Evolutionary conservation across 1,140 invertebrate genomes (phyloP).

Genomic region (Drosophila neocordata): DNA sequence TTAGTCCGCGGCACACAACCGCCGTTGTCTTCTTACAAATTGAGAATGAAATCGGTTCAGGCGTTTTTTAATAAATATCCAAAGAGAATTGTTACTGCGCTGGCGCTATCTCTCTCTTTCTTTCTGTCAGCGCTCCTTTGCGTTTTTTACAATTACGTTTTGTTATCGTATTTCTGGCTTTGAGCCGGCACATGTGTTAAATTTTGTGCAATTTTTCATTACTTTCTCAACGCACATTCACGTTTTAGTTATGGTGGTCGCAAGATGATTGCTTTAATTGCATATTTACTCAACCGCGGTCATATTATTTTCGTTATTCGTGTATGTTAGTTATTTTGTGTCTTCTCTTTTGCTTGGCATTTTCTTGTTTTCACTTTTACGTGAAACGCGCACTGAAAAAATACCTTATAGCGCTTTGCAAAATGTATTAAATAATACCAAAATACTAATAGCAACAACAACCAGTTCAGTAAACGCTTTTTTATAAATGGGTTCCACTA

Average conservation of each 20-base stretch:
- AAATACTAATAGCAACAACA: slow-evolving; percentile 45
- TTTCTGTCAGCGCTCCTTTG: slow-evolving; percentile 8
- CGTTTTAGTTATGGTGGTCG: neutral
- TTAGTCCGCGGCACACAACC: slow-evolving; percentile 19
- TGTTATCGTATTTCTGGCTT: slow-evolving; percentile 36
- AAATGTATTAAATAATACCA: slow-evolving; percentile 59
- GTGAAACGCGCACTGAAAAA: slow-evolving; percentile 28
- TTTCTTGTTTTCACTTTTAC: slow-evolving; percentile 63
- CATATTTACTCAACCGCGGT: slow-evolving; percentile 8
- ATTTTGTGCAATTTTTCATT: slow-evolving; percentile 11
- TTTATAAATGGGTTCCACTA: slow-evolving; percentile 71
- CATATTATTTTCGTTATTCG: slow-evolving; percentile 12
- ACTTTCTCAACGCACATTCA: slow-evolving; percentile 20
- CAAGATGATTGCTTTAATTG: slow-evolving; percentile 8
- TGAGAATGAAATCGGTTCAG: too few species aligned
- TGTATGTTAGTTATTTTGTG: slow-evolving; percentile 21
- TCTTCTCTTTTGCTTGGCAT: slow-evolving; percentile 36
- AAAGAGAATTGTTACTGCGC: slow-evolving; percentile 26
- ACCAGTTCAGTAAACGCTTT: slow-evolving; percentile 16
- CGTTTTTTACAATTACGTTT: slow-evolving; percentile 44
- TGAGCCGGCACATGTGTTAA: slow-evolving; percentile 31
- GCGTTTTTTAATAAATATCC: slow-evolving; percentile 39
- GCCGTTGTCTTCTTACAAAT: too few species aligned
- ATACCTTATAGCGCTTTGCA: slow-evolving; percentile 26
- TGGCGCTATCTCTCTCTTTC: slow-evolving; percentile 33